Base-by-base conservation (phyloP, 2,888 invertebrate species). In the Xestia c-nigrum region DNA sequence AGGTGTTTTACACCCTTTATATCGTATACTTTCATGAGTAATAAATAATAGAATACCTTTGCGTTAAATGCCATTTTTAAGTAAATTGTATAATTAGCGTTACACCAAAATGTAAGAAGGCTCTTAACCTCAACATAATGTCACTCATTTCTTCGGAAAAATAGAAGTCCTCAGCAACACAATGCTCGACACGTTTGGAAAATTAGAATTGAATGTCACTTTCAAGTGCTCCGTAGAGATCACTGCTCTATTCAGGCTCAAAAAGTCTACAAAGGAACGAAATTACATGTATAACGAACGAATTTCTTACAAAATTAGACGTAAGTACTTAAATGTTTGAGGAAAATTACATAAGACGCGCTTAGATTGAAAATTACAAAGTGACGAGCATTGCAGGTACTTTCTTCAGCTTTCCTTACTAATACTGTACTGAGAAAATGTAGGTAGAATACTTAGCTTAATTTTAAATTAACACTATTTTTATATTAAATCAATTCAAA, bases 261-360 rank as follows among this genome's bases (percentile, higher is more conserved):
- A 46, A 47, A 52, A 31, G 12, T 7, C 16, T 70, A 64, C 31
- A 31, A 21, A 24, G 24, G 7, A 50, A 5, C 21, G 0, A 61
- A 63, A 52, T 61, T 74, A 43, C 19, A 40, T 40, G 16, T 24
- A 3, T 14, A 19, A 47, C 55, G 38, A 59, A 38, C n/a, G 57
- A 72, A 40, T 50, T 59, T 47, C 50, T 14, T 31, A 61, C 43
- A 5, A 63, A 61, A 43, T 73, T 72, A 31, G 5, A 72, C 16
- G 47, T n/a, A n/a, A n/a, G n/a, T n/a, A n/a, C n/a, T n/a, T 40
- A 16, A 0, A 72, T 21, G 31, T 21, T 73, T 52, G 43, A 73
- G n/a, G 63, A 38, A 73, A 46, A 74, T 72, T 72, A 71, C 43
- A 16, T 59, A n/a, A 50, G 16, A 10, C 47, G 24, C 7, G 10